Conservation (phyloP, 2,797 vertebrate species). For the Clarias fuscus region DNA sequence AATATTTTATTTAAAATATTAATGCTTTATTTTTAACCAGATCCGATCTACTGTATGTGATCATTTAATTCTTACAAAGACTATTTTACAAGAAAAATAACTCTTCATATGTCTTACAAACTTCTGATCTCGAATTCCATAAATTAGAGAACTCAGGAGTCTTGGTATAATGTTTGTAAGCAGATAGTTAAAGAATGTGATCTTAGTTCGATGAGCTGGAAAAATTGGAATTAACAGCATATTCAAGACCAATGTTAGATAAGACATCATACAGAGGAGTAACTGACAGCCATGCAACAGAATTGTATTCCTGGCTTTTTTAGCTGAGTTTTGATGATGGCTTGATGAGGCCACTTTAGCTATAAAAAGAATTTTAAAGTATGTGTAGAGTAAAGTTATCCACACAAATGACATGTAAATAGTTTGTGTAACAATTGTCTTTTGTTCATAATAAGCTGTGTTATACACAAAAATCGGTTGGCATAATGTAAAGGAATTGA, state of each 20-base stretch:
- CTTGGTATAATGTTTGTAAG: conserved; percentile 62
- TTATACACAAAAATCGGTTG: conserved; percentile 50
- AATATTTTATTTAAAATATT: no score
- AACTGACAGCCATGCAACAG: conserved; percentile 68
- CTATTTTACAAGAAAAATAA: conserved; percentile 41
- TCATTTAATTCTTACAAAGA: conserved; percentile 36
- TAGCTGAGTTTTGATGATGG: conserved; percentile 54
- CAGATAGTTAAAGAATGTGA: conserved; percentile 57
- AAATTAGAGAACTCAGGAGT: conserved; percentile 68
- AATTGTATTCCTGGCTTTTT: conserved; percentile 67
- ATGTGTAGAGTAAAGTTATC: conserved; percentile 66
- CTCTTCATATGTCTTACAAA: conserved; percentile 56
- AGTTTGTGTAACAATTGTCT: conserved; percentile 51
- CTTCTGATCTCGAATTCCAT: conserved; percentile 66
- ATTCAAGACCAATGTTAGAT: conserved; percentile 45
- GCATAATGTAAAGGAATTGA: conserved; percentile 55
- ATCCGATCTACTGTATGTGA: neutral
- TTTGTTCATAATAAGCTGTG: conserved; percentile 53
- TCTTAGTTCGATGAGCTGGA: conserved; percentile 43
- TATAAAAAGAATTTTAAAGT: conserved; percentile 60
- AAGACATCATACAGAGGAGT: conserved; percentile 63
- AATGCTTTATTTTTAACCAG: neutral
- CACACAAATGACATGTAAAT: conserved; percentile 63
- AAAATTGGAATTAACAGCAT: neutral
- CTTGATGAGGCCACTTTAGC: conserved; percentile 44